Base-by-base conservation (phyloP, 1,140 invertebrate genomes). In the Macrosteles quadrilineatus region DNA sequence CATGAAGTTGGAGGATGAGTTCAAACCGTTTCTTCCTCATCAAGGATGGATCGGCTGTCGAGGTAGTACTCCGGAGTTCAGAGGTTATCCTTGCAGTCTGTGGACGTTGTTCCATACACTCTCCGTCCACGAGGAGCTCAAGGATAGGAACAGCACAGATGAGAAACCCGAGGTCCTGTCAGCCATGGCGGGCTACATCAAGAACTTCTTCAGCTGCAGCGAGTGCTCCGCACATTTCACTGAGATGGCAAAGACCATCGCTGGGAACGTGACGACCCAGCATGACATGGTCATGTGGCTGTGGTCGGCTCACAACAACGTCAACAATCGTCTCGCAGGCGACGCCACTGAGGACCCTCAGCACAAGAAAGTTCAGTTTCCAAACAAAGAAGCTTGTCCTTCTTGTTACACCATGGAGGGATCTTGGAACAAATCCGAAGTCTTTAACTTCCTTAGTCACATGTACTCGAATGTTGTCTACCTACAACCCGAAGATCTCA, bases 41-140 rank as follows among this genome's bases (percentile, higher is more conserved):
- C 79, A 87, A 73, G 82, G 85, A 30, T 98, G 93, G 90, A 83
- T 92, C 59, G 90, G 89, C 12, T 99, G 98, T 79, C 84, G 85
- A 75, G 94, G 95, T 6, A 95, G 91, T 77, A 80, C 84, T 50
- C 79, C 88, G 1, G 81, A 85, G 32, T 86, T 84, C 59, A 85
- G 97, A 57, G 95, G 96, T n/a, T 99, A 95, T 79, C 93, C 96
- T 0, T 99, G 98, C 83, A 90, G 94, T 0, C 81, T 99, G 17
- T 99, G 98, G 98, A 92, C 88, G 36, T 83, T 97, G 69, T 99
- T 98, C 79, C 98, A 99, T 78, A 93, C 91, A 50, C 79, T 99
- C 23, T 96, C 94, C 11, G 92, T 98, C 0, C 86, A 87, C 0
- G 80, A 83, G 14, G 78, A 81, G 59, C 75, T 76, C 21, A 69